Evolutionary conservation across 2,888 invertebrate genomes (phyloP).

Genomic region (Tiliacea aurago): DNA sequence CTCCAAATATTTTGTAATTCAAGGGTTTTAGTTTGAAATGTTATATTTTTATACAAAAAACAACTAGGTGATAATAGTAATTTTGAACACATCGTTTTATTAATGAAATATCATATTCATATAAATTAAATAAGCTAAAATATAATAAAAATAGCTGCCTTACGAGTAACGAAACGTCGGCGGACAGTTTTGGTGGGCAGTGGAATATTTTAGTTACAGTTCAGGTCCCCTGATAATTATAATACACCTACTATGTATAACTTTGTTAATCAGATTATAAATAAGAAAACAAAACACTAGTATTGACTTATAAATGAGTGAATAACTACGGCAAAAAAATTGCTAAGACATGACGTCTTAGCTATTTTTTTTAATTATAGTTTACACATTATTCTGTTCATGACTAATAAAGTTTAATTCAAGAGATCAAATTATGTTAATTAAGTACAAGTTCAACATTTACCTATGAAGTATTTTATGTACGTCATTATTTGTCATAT

Average conservation of each 20-base stretch:
- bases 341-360: conserved; percentile 50
- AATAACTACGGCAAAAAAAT: conserved; percentile 49
- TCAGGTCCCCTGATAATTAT: conserved; percentile 78
- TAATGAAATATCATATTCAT: conserved; percentile 6
- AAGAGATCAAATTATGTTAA: conserved; percentile 59
- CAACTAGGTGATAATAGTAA: neutral
- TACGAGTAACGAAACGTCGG: conserved; percentile 33
- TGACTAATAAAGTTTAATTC: conserved; percentile 41
- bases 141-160: conserved; percentile 49
- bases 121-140: conserved; percentile 22
- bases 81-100: conserved; percentile 35
- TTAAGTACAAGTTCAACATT: conserved; percentile 54
- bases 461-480: conserved; percentile 14
- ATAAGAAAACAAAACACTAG: conserved; percentile 51
- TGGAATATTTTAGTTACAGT: conserved; percentile 78
- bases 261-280: conserved; percentile 40
- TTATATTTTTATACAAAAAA: neutral
- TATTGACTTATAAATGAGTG: conserved; percentile 43
- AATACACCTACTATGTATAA: conserved; percentile 4
- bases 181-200: conserved; percentile 69
- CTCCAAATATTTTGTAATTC: no score
- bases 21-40: neutral
- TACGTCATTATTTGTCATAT: conserved; percentile 35
- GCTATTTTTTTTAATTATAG: conserved; percentile 3
- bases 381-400: conserved; percentile 38